These are phyloP conservation scores for Lerema accius DNA, from an alignment of 1,140 invertebrate genomes.

Conservation along the genomic window DNA sequence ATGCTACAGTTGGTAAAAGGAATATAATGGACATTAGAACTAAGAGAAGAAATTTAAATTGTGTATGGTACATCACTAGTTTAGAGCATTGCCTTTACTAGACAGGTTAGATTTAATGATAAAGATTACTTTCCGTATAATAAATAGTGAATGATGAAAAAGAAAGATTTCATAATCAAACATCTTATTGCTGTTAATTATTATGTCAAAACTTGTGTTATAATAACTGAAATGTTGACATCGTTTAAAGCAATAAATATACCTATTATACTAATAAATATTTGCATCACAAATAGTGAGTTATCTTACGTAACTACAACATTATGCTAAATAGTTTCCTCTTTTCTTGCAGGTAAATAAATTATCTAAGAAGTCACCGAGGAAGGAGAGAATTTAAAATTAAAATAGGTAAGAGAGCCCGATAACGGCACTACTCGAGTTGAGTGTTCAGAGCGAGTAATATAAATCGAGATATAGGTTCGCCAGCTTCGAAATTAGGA, in stretches of 20 bases:
- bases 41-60: not conserved
- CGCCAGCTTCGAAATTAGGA: slow-evolving; percentile 54
- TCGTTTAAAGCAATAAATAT: no score
- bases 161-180: no score
- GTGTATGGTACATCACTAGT: not conserved
- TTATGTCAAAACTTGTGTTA: no score
- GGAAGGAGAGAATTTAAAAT: slow-evolving; percentile 33
- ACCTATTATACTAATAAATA: no score
- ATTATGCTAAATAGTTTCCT: slow-evolving; percentile 29
- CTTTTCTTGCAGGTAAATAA: slow-evolving; percentile 42
- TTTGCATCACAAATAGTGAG: not conserved
- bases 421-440: slow-evolving; percentile 41
- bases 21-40: not conserved
- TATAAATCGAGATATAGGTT: slow-evolving; percentile 51
- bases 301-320: slow-evolving; percentile 5
- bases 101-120: no score
- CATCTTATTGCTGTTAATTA: no score
- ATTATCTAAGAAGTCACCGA: slow-evolving; percentile 25
- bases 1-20: not conserved
- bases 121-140: no score
- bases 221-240: no score
- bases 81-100: no score
- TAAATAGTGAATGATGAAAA: no score
- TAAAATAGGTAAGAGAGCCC: slow-evolving; percentile 40
- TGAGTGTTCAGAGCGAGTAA: slow-evolving; percentile 40